These are phyloP conservation scores for Montipora cactus DNA, from an alignment of 64 coral and sea anemone genomes.

Conservation along the genomic window DNA sequence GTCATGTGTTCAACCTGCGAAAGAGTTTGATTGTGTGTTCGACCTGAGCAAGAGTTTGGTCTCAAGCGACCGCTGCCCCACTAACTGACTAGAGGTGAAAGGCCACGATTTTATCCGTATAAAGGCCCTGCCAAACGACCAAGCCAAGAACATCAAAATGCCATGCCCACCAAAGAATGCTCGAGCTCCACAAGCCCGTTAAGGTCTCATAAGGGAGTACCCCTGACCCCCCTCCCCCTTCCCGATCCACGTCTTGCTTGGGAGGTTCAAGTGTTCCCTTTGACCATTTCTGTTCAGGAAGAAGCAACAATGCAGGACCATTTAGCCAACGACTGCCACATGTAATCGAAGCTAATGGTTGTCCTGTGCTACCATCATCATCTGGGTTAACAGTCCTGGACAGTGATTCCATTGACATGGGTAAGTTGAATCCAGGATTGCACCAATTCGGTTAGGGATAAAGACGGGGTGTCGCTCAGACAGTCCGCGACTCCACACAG, in stretches of 20 bases:
- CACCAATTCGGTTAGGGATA: constrained; percentile 24
- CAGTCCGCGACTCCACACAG: constrained; percentile 12
- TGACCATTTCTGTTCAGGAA: neutral
- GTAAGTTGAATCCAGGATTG: neutral
- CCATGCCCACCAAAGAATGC: too few species aligned
- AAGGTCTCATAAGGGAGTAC: too few species aligned
- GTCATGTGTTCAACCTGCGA: too few species aligned
- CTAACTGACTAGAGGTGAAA: too few species aligned
- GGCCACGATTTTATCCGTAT: too few species aligned
- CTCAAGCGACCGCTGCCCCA: too few species aligned
- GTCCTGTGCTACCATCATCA: constrained; percentile 5
- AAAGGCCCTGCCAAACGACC: too few species aligned
- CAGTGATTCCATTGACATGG: constrained; percentile 13
- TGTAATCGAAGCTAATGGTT: neutral
- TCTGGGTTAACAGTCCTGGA: neutral
- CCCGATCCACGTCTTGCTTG: neutral
- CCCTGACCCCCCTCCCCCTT: too few species aligned
- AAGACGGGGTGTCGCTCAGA: constrained; percentile 18
- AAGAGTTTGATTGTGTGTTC: too few species aligned
- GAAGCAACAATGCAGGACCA: neutral
- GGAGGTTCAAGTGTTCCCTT: neutral
- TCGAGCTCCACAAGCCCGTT: too few species aligned
- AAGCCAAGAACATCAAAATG: too few species aligned
- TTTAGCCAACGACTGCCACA: constrained; percentile 15
- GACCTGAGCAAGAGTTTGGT: too few species aligned